These are phyloP conservation scores for Gambelia wislizenii DNA, from an alignment of 2,797 vertebrate species.

Conservation along the genomic window DNA sequence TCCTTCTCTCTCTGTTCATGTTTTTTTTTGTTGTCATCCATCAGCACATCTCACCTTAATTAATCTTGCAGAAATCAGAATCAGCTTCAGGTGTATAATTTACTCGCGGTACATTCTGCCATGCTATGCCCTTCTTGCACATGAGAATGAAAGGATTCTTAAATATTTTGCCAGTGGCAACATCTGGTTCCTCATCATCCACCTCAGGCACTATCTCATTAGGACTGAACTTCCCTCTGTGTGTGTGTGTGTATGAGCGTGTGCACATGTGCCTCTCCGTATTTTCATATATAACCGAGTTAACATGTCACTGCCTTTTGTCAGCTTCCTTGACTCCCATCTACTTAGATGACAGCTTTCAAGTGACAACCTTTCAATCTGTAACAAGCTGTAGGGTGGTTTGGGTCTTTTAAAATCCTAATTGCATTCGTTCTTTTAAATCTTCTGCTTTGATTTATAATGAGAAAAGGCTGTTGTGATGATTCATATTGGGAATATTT, in stretches of 20 bases:
- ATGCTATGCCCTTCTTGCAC: conserved; percentile 45
- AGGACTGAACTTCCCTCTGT: conserved; percentile 51
- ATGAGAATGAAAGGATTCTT: conserved; percentile 49
- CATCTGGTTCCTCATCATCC: conserved; percentile 55
- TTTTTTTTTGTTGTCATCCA: conserved; percentile 12
- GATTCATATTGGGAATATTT: neutral
- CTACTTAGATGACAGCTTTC: conserved; percentile 53
- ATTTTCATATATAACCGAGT: conserved; percentile 38
- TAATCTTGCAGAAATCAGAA: conserved; percentile 35
- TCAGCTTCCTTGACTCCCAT: conserved; percentile 55
- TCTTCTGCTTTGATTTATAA: neutral
- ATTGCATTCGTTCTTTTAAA: conserved; percentile 21
- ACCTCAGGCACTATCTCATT: conserved; percentile 59
- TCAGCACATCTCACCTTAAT: conserved; percentile 32
- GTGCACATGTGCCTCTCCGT: neutral
- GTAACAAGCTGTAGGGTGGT: conserved; percentile 18
- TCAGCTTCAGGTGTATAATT: conserved; percentile 6
- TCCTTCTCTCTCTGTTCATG: neutral
- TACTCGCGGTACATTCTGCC: conserved; percentile 9
- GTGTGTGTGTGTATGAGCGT: neutral
- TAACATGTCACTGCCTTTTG: conserved; percentile 58
- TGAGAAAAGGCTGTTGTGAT: fast-evolving
- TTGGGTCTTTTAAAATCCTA: conserved; percentile 34
- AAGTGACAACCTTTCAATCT: conserved; percentile 46
- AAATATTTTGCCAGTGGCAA: conserved; percentile 52